A percentile compares a stretch with the other conserved stretches of the same genome.
Evolutionary conservation across 2,113 vertebrate species (phyloP).

Genomic region (Notiomystis cincta): DNA sequence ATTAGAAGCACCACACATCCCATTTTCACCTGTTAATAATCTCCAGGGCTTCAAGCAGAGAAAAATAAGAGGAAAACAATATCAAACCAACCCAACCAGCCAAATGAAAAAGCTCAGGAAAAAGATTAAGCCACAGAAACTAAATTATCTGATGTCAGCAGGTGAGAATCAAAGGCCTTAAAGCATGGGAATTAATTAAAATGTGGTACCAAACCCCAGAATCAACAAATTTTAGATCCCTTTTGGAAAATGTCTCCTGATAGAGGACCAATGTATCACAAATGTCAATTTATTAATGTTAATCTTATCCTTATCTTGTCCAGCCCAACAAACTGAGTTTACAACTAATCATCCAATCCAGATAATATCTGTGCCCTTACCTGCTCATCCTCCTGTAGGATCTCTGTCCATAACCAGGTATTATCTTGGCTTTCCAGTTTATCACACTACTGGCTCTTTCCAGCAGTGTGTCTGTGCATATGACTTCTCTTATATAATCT

Average conservation of each 20-base stretch:
- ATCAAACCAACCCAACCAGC: not conserved
- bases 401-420: not conserved
- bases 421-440: not conserved
- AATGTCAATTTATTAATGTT: not conserved
- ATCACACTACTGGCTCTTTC: not conserved
- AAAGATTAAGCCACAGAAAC: not conserved
- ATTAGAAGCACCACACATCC: not conserved
- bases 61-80: not conserved
- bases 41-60: not conserved
- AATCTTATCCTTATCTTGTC: not conserved
- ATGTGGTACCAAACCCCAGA: not conserved
- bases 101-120: not conserved
- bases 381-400: not conserved
- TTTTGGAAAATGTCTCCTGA: not conserved
- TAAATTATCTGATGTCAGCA: not conserved
- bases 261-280: not conserved
- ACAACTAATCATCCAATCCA: not conserved
- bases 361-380: not conserved
- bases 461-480: not conserved
- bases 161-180: not conserved
- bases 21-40: not conserved
- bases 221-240: not conserved
- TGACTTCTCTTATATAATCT: not conserved
- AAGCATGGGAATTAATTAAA: not conserved
- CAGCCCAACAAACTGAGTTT: not conserved